Evolutionary conservation across 2,888 invertebrate species (phyloP).

Genomic region (Cyclophora albipunctata): DNA sequence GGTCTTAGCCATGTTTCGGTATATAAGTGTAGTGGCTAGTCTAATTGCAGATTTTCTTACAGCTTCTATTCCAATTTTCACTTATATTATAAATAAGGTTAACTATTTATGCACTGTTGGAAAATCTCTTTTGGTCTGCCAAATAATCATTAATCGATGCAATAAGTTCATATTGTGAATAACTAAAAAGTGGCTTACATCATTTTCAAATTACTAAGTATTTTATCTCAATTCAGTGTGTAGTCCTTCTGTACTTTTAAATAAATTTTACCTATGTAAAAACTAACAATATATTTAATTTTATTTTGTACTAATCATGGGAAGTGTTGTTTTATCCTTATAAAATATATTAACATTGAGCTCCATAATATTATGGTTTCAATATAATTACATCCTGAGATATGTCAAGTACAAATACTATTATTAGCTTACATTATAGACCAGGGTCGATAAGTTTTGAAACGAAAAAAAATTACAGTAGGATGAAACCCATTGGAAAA

Average conservation of each 20-base stretch:
- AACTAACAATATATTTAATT: slow-evolving; percentile 76
- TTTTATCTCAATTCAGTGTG: slow-evolving; percentile 75
- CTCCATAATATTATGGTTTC: slow-evolving; percentile 71
- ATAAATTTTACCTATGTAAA: slow-evolving; percentile 74
- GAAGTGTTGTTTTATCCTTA: slow-evolving; percentile 77
- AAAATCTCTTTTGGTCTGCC: slow-evolving; percentile 76
- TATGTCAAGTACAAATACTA: too few relatives aligned
- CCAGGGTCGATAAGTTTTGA: too few relatives aligned
- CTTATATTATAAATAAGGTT: slow-evolving; percentile 64
- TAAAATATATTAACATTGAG: slow-evolving; percentile 77
- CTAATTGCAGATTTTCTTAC: slow-evolving; percentile 76
- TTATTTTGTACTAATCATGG: slow-evolving; percentile 77
- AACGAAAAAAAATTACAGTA: too few relatives aligned
- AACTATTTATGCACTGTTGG: slow-evolving; percentile 73
- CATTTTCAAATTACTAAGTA: slow-evolving; percentile 71
- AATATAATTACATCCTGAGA: slow-evolving; percentile 28
- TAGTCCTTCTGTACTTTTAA: slow-evolving; percentile 75
- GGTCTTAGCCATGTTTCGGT: slow-evolving; percentile 71
- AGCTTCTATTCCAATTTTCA: slow-evolving; percentile 75
- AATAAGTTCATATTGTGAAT: slow-evolving; percentile 74
- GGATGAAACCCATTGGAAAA: too few relatives aligned
- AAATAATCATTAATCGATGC: slow-evolving; percentile 69
- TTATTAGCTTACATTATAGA: too few relatives aligned
- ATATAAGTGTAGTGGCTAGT: slow-evolving; percentile 74
- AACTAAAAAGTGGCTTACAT: slow-evolving; percentile 72